A percentile compares a stretch with the other conserved stretches of the same genome.
Evolutionary conservation across 2,113 vertebrate species (phyloP).

Genomic region (Tautogolabrus adspersus): DNA sequence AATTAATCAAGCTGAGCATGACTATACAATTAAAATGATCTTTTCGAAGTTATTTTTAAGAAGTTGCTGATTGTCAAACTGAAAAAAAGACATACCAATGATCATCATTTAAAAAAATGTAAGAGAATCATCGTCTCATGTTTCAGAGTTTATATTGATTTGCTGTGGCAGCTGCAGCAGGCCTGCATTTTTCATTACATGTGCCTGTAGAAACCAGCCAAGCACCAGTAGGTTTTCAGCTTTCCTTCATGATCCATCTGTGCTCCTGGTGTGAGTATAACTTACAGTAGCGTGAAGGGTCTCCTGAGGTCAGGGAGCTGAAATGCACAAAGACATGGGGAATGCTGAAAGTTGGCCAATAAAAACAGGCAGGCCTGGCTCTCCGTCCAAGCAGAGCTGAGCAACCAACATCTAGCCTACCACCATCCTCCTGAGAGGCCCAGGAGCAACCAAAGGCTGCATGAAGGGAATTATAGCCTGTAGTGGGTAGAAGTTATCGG

Average conservation of each 20-base stretch:
- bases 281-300: slow-evolving; percentile 81
- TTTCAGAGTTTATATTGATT: slow-evolving; percentile 25
- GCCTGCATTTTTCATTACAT: slow-evolving; percentile 27
- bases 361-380: slow-evolving; percentile 80
- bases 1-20: no score
- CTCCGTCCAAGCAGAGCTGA: slow-evolving; percentile 66
- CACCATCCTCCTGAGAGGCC: slow-evolving; percentile 22
- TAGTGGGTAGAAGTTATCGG: background rate
- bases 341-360: slow-evolving; percentile 82
- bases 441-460: slow-evolving; percentile 5
- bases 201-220: slow-evolving; percentile 41
- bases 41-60: no score
- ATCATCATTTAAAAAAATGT: background rate
- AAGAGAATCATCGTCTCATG: slow-evolving; percentile 13
- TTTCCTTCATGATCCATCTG: slow-evolving; percentile 70
- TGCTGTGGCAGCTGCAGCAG: slow-evolving; percentile 39
- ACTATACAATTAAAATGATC: no score
- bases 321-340: slow-evolving; percentile 87
- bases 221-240: slow-evolving; percentile 44
- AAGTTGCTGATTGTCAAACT: background rate
- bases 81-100: slow-evolving; percentile 9
- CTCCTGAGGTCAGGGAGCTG: slow-evolving; percentile 85
- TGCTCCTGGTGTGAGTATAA: slow-evolving; percentile 77
- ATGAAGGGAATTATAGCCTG: background rate
- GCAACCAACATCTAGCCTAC: slow-evolving; percentile 59